Conservation (phyloP, 2,113 vertebrate species). For the Gasterosteus nipponicus region DNA sequence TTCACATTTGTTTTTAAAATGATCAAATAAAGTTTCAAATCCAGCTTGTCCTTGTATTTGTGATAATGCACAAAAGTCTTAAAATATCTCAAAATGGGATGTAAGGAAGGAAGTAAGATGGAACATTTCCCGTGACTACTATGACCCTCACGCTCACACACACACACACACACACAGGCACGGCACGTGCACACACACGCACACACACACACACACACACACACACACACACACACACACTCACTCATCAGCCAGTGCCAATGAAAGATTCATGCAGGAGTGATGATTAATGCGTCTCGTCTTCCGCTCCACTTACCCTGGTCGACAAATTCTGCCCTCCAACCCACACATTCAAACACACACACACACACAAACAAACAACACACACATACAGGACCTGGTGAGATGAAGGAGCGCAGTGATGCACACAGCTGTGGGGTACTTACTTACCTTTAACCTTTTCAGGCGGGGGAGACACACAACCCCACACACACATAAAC, state of each 20-base stretch:
- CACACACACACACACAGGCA: background rate
- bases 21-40: background rate
- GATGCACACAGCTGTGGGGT: slow-evolving; percentile 63
- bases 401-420: slow-evolving; percentile 41
- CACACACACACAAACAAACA: slow-evolving; percentile 4
- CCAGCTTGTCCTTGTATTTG: background rate
- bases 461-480: slow-evolving; percentile 8
- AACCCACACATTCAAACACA: slow-evolving; percentile 13
- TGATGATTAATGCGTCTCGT: slow-evolving; percentile 64
- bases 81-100: slow-evolving; percentile 4
- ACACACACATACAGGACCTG: slow-evolving; percentile 23
- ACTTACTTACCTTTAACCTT: slow-evolving; percentile 68
- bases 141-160: background rate
- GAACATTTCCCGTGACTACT: slow-evolving; percentile 15
- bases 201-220: slow-evolving; percentile 16
- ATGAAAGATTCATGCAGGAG: slow-evolving; percentile 70
- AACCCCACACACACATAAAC: slow-evolving; percentile 16
- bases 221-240: slow-evolving; percentile 29
- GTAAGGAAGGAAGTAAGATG: slow-evolving; percentile 2
- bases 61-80: background rate
- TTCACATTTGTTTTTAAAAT: too few relatives aligned
- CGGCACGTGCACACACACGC: slow-evolving; percentile 27
- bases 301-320: slow-evolving; percentile 73
- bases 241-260: slow-evolving; percentile 34
- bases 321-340: slow-evolving; percentile 55